Evolutionary conservation across 2,113 vertebrate genomes (phyloP), one percentile per base, ranked within the genome.

Genomic region (Mungos mungo): DNA sequence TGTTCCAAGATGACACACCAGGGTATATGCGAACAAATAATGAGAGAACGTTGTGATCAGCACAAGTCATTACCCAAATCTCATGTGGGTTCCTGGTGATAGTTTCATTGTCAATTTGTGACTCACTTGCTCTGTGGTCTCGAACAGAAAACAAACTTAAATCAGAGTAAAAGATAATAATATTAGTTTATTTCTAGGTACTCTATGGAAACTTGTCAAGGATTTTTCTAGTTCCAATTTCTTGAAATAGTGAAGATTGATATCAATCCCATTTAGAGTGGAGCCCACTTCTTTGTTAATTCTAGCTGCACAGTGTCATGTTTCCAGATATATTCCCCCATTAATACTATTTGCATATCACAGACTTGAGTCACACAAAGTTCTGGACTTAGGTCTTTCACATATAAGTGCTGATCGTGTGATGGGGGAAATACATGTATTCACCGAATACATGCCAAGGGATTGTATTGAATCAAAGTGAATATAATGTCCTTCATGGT

Each of bases 21-120:
- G 97, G 98, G 97, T 96, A 82, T 77, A 80, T 41, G 92, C 54
- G 79, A 98, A 85, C 95, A 88, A 95, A 93, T 97, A 97, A 97
- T 83, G 69, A 96, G 90, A 92, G 93, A 74, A 95, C 2, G 5
- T 86, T 95, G 77, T 94, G 95, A 97, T 97, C 95, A 92, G 94
- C 72, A 63, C 0, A 0, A 94, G 88, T 96, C 98, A 97, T 98
- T 97, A 97, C 68, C 33, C 63, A 60, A 69, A 82, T 91, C 97
- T 94, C 82, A 0, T 21, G 88, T 0, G 93, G 27, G 86, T 98
- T 95, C 72, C 35, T 84, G 19, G 80, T 96, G 94, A 88, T 76
- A 35, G 86, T 89, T 96, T 85, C 89, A n/a, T 69, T 80, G 50
- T 88, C 60, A 66, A 19, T 88, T 94, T 88, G 91, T 76, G 33